Evolutionary conservation across 2,888 invertebrate species (phyloP).

Genomic region (Caenorhabditis angaria): DNA sequence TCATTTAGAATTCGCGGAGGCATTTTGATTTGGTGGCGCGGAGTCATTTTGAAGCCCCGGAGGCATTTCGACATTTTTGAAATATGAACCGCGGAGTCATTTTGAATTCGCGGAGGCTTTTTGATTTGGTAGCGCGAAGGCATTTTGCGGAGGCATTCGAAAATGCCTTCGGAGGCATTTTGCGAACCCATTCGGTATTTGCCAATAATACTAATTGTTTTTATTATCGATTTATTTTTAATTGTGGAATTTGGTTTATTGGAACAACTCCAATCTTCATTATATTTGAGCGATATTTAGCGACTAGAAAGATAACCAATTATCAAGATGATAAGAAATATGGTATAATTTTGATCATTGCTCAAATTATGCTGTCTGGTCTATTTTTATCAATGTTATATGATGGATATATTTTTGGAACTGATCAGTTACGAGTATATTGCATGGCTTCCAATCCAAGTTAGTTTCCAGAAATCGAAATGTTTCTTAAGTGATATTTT

Average conservation of each 20-base stretch:
- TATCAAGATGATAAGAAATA: background rate
- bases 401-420: background rate
- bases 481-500: background rate
- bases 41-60: too few relatives aligned
- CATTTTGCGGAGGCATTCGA: too few relatives aligned
- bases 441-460: background rate
- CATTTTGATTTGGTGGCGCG: too few relatives aligned
- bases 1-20: too few relatives aligned
- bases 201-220: background rate
- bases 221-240: background rate
- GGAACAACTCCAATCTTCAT: background rate
- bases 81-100: too few relatives aligned
- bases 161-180: too few relatives aligned
- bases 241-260: background rate
- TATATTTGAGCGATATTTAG: background rate
- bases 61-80: too few relatives aligned
- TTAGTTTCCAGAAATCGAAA: too few relatives aligned
- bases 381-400: background rate
- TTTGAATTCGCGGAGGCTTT: too few relatives aligned
- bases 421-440: background rate
- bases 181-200: too few relatives aligned
- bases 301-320: background rate
- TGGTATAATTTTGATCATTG: background rate
- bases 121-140: too few relatives aligned
- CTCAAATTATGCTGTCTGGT: background rate